A percentile compares a stretch with the other conserved stretches of the same genome.
Conservation (phyloP, 1,140 invertebrate species). For the Notospermus geniculatus region DNA sequence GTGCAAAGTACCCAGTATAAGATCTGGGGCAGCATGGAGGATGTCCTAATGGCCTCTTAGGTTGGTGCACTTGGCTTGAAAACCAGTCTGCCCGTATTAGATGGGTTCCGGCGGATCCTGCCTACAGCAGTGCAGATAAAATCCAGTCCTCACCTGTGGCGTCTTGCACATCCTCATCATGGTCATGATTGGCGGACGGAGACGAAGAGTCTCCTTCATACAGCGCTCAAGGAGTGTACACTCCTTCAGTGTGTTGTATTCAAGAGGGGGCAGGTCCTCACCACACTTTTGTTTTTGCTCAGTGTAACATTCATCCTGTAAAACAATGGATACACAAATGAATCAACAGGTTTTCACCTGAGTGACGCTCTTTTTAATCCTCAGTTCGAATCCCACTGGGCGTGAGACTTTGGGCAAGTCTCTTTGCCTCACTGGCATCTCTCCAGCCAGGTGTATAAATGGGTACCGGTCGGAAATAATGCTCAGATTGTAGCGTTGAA, state of each 20-base stretch:
- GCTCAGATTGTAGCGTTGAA: too few species aligned
- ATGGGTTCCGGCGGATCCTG: neutral
- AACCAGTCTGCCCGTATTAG: too few species aligned
- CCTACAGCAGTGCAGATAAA: neutral
- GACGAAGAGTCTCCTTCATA: conserved; percentile 43
- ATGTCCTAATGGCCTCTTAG: too few species aligned
- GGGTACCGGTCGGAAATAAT: too few species aligned
- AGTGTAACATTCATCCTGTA: conserved; percentile 27
- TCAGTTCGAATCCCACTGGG: too few species aligned
- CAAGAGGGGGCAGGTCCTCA: conserved; percentile 24
- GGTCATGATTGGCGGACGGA: conserved; percentile 46
- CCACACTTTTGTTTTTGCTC: conserved; percentile 30
- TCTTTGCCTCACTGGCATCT: too few species aligned
- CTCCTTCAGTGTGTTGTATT: conserved; percentile 39
- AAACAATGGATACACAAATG: neutral
- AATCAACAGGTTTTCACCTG: neutral
- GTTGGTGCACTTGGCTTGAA: too few species aligned
- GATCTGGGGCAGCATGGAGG: too few species aligned
- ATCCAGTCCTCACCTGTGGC: conserved; percentile 25
- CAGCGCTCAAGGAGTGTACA: conserved; percentile 38
- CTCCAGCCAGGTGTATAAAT: too few species aligned
- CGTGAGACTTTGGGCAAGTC: too few species aligned
- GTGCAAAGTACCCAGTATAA: too few species aligned
- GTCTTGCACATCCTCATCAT: conserved; percentile 44
- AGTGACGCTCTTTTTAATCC: too few species aligned